Evolutionary conservation across 2,113 vertebrate species (phyloP).

Genomic region (Pseudopodoces humilis): DNA sequence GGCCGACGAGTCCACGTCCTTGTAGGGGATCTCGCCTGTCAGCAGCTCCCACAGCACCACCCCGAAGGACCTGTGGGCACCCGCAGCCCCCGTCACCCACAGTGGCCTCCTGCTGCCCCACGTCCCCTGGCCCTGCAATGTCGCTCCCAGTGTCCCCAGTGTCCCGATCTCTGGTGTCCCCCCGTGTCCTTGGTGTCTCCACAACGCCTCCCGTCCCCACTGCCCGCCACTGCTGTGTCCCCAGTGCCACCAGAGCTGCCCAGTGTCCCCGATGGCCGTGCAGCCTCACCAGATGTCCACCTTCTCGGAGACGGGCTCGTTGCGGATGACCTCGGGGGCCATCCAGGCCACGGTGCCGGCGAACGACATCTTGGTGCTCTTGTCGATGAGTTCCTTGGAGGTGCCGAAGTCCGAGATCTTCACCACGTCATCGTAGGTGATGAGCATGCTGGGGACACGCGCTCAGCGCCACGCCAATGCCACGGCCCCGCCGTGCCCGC

Average conservation of each 20-base stretch:
- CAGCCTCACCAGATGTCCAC: slow-evolving; percentile 94
- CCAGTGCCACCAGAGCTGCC: background rate
- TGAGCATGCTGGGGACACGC: slow-evolving; percentile 86
- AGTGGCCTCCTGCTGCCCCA: accelerated
- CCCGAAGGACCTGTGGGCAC: slow-evolving; percentile 89
- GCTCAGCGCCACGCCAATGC: background rate
- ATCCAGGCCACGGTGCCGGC: slow-evolving; percentile 99
- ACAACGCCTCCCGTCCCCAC: accelerated
- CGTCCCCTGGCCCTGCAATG: background rate
- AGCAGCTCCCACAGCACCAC: slow-evolving; percentile 98
- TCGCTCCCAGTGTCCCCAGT: background rate
- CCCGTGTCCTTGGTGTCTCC: accelerated
- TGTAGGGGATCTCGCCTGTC: slow-evolving; percentile 96
- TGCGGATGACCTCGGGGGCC: slow-evolving; percentile 97
- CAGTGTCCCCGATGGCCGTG: background rate
- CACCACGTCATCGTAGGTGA: slow-evolving; percentile 96
- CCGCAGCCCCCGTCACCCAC: accelerated
- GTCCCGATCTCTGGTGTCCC: background rate
- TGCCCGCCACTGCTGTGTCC: background rate
- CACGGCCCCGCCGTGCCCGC: accelerated
- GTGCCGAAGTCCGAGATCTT: slow-evolving; percentile 99
- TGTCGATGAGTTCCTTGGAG: slow-evolving; percentile 96
- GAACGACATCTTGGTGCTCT: slow-evolving; percentile 99
- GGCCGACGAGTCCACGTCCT: slow-evolving; percentile 96
- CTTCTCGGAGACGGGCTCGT: slow-evolving; percentile 97